Evolutionary conservation across 37 sponge, comb jelly and placozoan genomes (phyloP).

Genomic region (Diacarnus erythraeanus): DNA sequence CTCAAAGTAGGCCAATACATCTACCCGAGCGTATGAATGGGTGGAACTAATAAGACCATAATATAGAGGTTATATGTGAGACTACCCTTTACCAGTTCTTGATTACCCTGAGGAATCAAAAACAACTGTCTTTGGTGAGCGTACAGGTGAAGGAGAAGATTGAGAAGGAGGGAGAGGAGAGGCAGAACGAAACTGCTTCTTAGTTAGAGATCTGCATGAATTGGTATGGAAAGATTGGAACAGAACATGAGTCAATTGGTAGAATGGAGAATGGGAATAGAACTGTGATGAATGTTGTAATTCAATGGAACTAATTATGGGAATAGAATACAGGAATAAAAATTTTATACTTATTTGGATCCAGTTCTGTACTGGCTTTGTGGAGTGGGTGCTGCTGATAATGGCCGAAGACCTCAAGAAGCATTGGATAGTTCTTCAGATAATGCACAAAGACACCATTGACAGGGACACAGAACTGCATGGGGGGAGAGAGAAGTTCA

Average conservation of each 20-base stretch:
- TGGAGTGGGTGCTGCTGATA: slow-evolving; percentile 86
- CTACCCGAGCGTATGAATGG: slow-evolving; percentile 65
- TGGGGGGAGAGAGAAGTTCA: not conserved
- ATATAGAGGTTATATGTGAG: not conserved
- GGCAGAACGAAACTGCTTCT: slow-evolving; percentile 10
- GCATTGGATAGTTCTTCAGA: slow-evolving; percentile 65
- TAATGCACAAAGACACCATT: slow-evolving; percentile 59
- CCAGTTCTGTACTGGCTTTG: slow-evolving; percentile 65
- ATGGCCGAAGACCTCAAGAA: slow-evolving; percentile 91
- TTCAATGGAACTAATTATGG: not conserved
- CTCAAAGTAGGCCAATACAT: slow-evolving; percentile 79
- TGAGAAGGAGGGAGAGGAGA: slow-evolving; percentile 50
- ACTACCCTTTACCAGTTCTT: not conserved
- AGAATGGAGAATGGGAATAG: not conserved
- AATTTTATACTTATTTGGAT: not conserved
- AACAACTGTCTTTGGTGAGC: slow-evolving; percentile 45
- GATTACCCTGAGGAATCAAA: slow-evolving; percentile 53
- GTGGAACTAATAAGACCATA: slow-evolving; percentile 34
- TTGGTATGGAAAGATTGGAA: too few relatives aligned
- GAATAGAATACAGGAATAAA: not conserved
- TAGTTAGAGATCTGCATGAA: slow-evolving; percentile 17
- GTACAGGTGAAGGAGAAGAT: slow-evolving; percentile 28
- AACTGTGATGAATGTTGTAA: not conserved
- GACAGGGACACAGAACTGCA: slow-evolving; percentile 65
- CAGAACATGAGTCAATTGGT: not conserved